These are phyloP conservation scores for Ascaphus truei DNA, from an alignment of 2,113 vertebrate genomes.

Conservation along the genomic window DNA sequence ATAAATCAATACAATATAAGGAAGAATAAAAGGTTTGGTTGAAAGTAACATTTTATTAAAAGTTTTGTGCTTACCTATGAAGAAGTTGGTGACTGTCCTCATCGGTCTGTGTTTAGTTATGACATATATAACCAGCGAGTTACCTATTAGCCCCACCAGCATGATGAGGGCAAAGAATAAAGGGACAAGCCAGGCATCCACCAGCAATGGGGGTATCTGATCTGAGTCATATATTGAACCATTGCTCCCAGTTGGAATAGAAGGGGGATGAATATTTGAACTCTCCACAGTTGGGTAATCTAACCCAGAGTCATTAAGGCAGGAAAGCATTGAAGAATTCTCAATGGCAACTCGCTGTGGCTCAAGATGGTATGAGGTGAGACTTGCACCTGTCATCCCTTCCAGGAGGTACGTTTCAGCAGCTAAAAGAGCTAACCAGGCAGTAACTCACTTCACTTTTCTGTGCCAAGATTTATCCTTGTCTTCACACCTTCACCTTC, in stretches of 20 bases:
- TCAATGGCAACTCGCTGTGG: not conserved
- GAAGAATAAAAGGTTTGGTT: too few species aligned
- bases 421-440: too few species aligned
- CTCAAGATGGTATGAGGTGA: not conserved
- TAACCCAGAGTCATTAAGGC: not conserved
- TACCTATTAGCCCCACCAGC: slow-evolving; percentile 48
- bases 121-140: slow-evolving; percentile 45
- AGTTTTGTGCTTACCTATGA: slow-evolving; percentile 44
- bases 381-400: not conserved
- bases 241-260: not conserved
- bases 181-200: slow-evolving; percentile 48
- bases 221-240: not conserved
- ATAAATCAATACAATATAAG: too few species aligned
- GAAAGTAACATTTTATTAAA: too few species aligned
- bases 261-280: not conserved
- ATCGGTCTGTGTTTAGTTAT: slow-evolving; percentile 42
- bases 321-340: not conserved
- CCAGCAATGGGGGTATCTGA: slow-evolving; percentile 41
- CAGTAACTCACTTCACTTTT: too few species aligned
- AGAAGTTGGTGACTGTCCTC: slow-evolving; percentile 48
- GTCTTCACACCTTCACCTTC: too few species aligned
- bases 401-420: not conserved
- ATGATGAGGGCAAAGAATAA: slow-evolving; percentile 43
- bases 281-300: not conserved
- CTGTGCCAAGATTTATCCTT: too few species aligned